phyloP scores from a whole-genome alignment of 2,888 invertebrate species.

The Beris chalybata region DNA sequence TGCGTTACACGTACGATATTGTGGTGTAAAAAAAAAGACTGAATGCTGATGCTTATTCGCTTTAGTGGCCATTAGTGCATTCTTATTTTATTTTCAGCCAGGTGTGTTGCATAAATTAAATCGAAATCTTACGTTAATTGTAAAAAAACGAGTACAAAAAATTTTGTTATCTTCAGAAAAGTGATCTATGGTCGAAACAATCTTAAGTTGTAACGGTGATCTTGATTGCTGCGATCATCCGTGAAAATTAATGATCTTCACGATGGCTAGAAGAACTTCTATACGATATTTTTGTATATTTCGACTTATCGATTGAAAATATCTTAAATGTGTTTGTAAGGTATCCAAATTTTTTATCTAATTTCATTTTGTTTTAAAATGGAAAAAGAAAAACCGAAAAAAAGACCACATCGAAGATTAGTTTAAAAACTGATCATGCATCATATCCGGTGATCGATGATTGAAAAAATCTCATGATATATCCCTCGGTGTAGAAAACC shows the following conservation, averaged over 20 bases:
- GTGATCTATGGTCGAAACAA: constrained; percentile 17
- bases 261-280: not conserved
- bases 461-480: constrained; percentile 14
- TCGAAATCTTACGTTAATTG: constrained; percentile 17
- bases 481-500: not conserved
- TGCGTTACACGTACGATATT: constrained; percentile 18
- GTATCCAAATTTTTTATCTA: too few species aligned
- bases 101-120: constrained; percentile 26
- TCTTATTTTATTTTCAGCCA: constrained; percentile 7
- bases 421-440: not conserved
- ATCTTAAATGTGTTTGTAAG: too few species aligned
- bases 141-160: too few species aligned
- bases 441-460: constrained; percentile 30
- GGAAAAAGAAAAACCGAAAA: too few species aligned
- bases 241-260: constrained; percentile 28
- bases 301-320: too few species aligned
- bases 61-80: constrained; percentile 1
- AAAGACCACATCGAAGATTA: too few species aligned
- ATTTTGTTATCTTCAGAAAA: not conserved
- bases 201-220: constrained; percentile 19
- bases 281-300: too few species aligned
- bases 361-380: too few species aligned
- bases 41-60: constrained; percentile 21
- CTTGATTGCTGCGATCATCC: constrained; percentile 19
- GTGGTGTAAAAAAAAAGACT: constrained; percentile 2